Conservation (phyloP, 2,113 vertebrate genomes). For the Sigmodon hispidus region DNA sequence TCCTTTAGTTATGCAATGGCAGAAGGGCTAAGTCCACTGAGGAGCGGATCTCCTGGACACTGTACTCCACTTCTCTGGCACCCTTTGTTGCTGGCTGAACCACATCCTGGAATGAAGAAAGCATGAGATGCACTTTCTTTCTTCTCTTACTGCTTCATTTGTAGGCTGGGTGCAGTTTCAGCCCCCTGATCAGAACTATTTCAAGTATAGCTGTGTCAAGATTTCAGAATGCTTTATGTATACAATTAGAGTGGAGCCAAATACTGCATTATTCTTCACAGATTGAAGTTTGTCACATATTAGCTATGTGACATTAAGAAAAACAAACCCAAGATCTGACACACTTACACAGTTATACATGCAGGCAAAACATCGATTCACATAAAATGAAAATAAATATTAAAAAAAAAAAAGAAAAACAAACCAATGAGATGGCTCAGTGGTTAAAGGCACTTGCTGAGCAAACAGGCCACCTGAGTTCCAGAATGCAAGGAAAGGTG, state of each 20-base stretch:
- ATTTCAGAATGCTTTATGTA: constrained; percentile 35
- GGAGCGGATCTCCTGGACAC: constrained; percentile 61
- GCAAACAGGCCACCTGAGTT: not conserved
- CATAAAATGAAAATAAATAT: no score
- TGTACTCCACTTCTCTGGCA: constrained; percentile 41
- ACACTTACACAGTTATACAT: no score
- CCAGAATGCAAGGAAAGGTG: not conserved
- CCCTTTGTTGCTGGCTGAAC: constrained; percentile 69
- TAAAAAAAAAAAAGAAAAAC: no score
- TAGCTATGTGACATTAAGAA: not conserved
- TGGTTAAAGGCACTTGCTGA: not conserved
- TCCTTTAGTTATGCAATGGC: constrained; percentile 76
- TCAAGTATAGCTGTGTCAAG: constrained; percentile 16
- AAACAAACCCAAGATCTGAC: no score
- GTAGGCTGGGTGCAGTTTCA: constrained; percentile 9
- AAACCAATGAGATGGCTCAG: not conserved
- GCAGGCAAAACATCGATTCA: no score
- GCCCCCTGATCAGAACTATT: not conserved
- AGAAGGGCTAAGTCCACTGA: constrained; percentile 74
- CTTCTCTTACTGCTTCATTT: not conserved
- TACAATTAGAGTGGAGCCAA: not conserved
- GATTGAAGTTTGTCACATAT: not conserved
- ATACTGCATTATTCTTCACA: not conserved
- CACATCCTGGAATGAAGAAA: constrained; percentile 58
- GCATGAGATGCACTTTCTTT: constrained; percentile 38